These are phyloP conservation scores for Cyclophora punctaria DNA, from an alignment of 2,888 invertebrate genomes.

Conservation along the genomic window DNA sequence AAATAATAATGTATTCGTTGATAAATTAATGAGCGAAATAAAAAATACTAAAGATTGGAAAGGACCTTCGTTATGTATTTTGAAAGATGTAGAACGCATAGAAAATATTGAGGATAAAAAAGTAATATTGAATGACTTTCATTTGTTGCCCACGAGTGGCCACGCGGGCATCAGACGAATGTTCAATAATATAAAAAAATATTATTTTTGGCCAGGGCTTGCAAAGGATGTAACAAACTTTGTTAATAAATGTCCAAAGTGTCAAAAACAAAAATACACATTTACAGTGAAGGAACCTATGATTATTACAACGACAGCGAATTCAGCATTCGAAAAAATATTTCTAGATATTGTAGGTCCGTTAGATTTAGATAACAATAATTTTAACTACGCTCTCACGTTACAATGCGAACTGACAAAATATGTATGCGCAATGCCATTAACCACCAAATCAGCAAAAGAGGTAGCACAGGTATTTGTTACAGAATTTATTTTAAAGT, in stretches of 20 bases:
- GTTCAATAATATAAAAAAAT: conserved; percentile 15
- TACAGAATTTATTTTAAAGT: conserved; percentile 8
- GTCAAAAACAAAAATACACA: conserved; percentile 9
- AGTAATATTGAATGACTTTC: conserved; percentile 20
- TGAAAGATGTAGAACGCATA: conserved; percentile 14
- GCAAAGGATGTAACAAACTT: conserved; percentile 12
- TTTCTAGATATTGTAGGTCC: conserved; percentile 11
- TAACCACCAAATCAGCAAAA: conserved; percentile 1
- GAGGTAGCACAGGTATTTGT: conserved; percentile 8
- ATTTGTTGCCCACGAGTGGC: conserved; percentile 17
- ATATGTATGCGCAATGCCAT: conserved; percentile 9
- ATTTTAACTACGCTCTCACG: conserved; percentile 6
- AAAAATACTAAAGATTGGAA: not conserved
- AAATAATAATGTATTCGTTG: not conserved
- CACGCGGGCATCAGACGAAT: conserved; percentile 16
- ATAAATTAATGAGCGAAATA: too few relatives aligned
- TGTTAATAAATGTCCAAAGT: conserved; percentile 12
- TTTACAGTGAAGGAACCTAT: conserved; percentile 9
- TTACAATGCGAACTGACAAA: conserved; percentile 21
- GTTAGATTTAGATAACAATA: conserved; percentile 10
- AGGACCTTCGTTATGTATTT: conserved; percentile 16
- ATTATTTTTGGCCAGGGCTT: conserved; percentile 6
- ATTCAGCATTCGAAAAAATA: conserved; percentile 14
- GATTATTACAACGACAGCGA: conserved; percentile 11
- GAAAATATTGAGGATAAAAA: conserved; percentile 9